Percentiles rank a stretch among this genome's conserved stretches.
Conservation (phyloP, 2,888 invertebrate genomes). For the Nemotelus nigrinus region DNA sequence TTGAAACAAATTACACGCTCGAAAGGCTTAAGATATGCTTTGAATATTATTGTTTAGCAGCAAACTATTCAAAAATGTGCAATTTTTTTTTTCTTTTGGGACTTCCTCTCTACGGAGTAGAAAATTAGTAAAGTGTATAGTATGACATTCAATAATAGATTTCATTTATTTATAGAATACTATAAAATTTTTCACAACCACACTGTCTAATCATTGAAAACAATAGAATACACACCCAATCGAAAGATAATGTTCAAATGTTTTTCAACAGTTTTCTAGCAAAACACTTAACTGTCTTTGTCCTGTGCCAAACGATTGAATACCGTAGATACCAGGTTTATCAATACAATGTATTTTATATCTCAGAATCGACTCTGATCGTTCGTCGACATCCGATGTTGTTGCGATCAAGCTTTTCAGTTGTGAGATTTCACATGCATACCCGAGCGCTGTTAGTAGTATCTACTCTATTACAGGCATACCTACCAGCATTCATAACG, state of each 20-base stretch:
- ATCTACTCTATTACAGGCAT: not conserved
- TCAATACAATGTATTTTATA: slow-evolving; percentile 29
- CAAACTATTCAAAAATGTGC: too few relatives aligned
- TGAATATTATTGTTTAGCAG: too few relatives aligned
- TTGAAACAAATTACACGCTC: too few relatives aligned
- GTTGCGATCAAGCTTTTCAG: slow-evolving; percentile 3
- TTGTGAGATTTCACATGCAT: slow-evolving; percentile 7
- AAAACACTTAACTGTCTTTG: slow-evolving; percentile 33
- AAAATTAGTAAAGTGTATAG: too few relatives aligned
- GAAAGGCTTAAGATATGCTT: too few relatives aligned
- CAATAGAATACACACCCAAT: slow-evolving; percentile 36
- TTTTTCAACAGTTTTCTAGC: not conserved
- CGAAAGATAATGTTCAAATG: slow-evolving; percentile 29
- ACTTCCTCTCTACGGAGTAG: too few relatives aligned
- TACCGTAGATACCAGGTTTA: slow-evolving; percentile 20
- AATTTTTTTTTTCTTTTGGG: too few relatives aligned
- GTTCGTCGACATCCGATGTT: not conserved
- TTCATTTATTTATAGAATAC: too few relatives aligned
- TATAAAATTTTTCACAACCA: too few relatives aligned
- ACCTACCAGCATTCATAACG: not conserved
- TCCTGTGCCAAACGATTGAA: not conserved
- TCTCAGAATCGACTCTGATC: not conserved
- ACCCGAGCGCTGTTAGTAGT: not conserved
- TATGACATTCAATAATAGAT: too few relatives aligned
- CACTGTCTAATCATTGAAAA: slow-evolving; percentile 8